phyloP scores from a whole-genome alignment of 2,113 vertebrate genomes.

The Apteryx owenii region DNA sequence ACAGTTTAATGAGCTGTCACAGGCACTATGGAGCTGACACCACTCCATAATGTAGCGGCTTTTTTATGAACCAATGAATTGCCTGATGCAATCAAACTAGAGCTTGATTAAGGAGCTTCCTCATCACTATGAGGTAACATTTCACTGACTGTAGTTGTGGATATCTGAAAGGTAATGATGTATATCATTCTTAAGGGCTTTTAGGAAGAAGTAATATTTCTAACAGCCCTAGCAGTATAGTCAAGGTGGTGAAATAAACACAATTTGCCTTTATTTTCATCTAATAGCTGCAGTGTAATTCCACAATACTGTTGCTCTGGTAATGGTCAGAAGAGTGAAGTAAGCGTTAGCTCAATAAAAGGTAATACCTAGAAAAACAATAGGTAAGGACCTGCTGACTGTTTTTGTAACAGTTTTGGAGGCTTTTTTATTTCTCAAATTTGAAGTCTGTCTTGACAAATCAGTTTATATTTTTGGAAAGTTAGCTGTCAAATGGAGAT shows the following conservation, averaged over 20 bases:
- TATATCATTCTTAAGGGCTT: neutral
- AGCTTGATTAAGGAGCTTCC: conserved; percentile 14
- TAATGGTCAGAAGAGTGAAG: neutral
- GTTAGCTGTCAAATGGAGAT: neutral
- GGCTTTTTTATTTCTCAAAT: neutral
- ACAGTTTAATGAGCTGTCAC: conserved; percentile 34
- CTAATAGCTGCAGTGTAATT: neutral
- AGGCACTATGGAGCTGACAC: neutral
- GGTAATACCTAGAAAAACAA: neutral
- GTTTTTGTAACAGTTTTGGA: neutral
- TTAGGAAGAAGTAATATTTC: neutral
- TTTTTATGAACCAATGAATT: conserved; percentile 16
- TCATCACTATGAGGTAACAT: neutral
- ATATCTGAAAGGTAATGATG: neutral
- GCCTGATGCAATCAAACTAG: conserved; percentile 7
- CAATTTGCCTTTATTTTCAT: neutral
- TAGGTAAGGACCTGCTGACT: neutral
- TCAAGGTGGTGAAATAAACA: neutral
- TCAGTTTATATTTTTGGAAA: neutral
- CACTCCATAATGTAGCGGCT: neutral
- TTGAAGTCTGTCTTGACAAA: neutral
- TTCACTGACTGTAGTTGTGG: neutral
- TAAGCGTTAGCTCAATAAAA: neutral
- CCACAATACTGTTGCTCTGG: neutral
- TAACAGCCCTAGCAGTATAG: neutral